Conservation (phyloP, 2,888 invertebrate genomes). For the Ischnura elegans region DNA sequence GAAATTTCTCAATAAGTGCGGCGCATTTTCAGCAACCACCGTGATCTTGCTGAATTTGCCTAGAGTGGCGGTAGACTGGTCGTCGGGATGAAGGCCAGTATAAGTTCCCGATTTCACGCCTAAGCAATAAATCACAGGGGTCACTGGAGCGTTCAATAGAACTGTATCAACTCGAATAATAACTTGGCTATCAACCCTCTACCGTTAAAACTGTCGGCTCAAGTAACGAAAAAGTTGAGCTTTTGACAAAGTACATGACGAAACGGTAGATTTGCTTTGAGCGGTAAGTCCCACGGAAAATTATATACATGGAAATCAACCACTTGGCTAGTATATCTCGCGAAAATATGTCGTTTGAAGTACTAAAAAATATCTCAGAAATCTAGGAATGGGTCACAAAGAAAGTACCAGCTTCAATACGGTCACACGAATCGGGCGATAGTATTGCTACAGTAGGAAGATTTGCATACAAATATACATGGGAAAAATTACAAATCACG, state of each 20-base stretch:
- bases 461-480: too few relatives aligned
- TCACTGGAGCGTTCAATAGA: background rate
- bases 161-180: background rate
- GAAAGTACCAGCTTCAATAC: too few relatives aligned
- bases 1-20: background rate
- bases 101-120: background rate
- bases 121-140: background rate
- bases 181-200: background rate
- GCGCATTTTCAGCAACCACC: background rate
- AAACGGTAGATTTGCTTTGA: background rate
- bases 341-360: too few relatives aligned
- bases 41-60: background rate
- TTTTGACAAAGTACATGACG: background rate
- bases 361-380: too few relatives aligned
- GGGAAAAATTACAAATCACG: too few relatives aligned
- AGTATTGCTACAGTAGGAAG: too few relatives aligned
- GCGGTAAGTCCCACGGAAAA: background rate
- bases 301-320: too few relatives aligned
- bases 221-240: background rate
- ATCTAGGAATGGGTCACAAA: too few relatives aligned
- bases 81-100: background rate
- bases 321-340: too few relatives aligned
- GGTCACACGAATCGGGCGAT: too few relatives aligned
- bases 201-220: background rate
- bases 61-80: background rate